These are phyloP conservation scores for Archilochus colubris DNA, from an alignment of 2,113 vertebrate species.

Conservation along the genomic window DNA sequence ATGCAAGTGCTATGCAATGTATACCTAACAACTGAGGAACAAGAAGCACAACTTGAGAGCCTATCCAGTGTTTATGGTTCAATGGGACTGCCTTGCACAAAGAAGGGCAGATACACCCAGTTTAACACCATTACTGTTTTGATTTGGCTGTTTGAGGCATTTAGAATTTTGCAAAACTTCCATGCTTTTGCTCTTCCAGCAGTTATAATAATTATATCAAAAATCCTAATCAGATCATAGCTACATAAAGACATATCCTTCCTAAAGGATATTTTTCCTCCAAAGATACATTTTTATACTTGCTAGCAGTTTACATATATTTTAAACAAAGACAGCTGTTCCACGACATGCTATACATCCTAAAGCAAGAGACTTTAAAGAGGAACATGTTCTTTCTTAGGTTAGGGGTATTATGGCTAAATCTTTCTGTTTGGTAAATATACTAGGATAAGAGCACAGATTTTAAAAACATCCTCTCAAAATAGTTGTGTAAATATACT, in stretches of 20 bases:
- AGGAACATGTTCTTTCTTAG: not conserved
- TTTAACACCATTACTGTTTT: not conserved
- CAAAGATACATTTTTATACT: not conserved
- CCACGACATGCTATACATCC: not conserved
- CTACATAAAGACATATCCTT: not conserved
- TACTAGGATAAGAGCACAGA: not conserved
- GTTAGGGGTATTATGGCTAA: not conserved
- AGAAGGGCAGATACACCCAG: not conserved
- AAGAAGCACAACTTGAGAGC: not conserved
- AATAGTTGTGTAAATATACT: not conserved
- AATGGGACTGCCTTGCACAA: not conserved
- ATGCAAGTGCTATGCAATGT: not conserved
- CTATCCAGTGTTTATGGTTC: not conserved
- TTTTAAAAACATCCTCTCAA: not conserved
- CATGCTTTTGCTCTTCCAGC: not conserved
- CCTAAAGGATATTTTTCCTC: not conserved
- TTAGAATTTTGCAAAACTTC: not conserved
- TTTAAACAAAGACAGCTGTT: not conserved
- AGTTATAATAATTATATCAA: not conserved
- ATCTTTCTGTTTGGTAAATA: not conserved
- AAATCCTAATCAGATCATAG: not conserved
- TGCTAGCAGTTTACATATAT: not conserved
- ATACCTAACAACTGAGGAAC: not conserved
- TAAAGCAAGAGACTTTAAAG: not conserved
- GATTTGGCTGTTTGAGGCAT: not conserved